A percentile compares a stretch with the other conserved stretches of the same genome.
These are phyloP conservation scores for Sprattus sprattus DNA, from an alignment of 2,113 vertebrate species.

Conservation along the genomic window DNA sequence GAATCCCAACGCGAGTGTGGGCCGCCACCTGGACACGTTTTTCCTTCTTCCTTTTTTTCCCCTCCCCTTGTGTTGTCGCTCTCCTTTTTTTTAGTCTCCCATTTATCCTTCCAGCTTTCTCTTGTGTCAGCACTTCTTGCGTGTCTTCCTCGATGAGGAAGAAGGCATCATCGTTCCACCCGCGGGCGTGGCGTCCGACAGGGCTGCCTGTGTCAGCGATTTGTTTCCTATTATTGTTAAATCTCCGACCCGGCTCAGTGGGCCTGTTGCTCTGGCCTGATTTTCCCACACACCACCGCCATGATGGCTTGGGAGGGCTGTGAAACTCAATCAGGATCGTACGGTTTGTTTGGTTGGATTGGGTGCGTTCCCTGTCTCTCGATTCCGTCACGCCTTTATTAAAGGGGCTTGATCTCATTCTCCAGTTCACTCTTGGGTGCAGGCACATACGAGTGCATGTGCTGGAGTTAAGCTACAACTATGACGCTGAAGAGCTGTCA, in stretches of 20 bases:
- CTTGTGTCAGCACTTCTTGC: constrained; percentile 24
- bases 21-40: constrained; percentile 9
- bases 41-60: not conserved
- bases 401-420: not conserved
- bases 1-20: constrained; percentile 4
- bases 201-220: constrained; percentile 40
- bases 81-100: not conserved
- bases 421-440: not conserved
- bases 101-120: constrained; percentile 3
- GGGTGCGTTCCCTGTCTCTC: constrained; percentile 31
- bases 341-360: constrained; percentile 35
- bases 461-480: not conserved
- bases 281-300: constrained; percentile 19
- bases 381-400: constrained; percentile 26
- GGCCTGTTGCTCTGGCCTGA: not conserved
- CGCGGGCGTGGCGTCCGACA: constrained; percentile 34
- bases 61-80: not conserved
- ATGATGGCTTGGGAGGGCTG: constrained; percentile 19
- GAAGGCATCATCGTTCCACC: constrained; percentile 19
- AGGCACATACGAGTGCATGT: not conserved
- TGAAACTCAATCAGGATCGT: constrained; percentile 27
- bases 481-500: no score
- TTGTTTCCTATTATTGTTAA: constrained; percentile 44
- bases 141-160: constrained; percentile 5
- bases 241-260: not conserved